Base-by-base conservation (phyloP, 2,113 vertebrate species). In the Genyomyrus donnyi region DNA sequence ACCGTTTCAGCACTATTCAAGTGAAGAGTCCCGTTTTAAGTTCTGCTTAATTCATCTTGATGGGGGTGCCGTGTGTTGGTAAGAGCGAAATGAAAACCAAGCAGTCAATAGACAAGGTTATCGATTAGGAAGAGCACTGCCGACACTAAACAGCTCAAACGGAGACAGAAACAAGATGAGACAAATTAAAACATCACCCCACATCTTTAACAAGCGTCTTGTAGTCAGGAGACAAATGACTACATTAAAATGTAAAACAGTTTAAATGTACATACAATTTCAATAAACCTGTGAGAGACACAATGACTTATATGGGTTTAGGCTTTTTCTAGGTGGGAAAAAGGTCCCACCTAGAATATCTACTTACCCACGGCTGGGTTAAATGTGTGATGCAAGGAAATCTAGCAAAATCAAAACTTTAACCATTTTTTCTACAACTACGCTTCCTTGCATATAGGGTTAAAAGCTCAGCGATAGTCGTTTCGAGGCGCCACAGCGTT, bases 31-130 rank as follows among this genome's bases (percentile, higher is more conserved):
- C 88, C 31, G 70, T 84, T 27, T 83, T 31, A 85, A 27, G 48
- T 42, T 27, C 89, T 62, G 66, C 92, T 91, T 87, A 4, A 45
- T 90, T 89, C 45, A 77, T 86, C 88, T 0, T 53, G 13, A 92
- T 27, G 74, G 90, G 11, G 91, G 11, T 0, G 91, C 93, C 39
- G 89, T 52, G 77, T 35, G 88, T 89, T 53, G 86, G 74, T 90
- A 31, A 85, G 87, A 21, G 91, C 52, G 83, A 89, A 93, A 91
- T 83, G 92, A 92, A 85, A 66, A 88, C 42, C 1, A 24, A 50
- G 0, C 49, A 86, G 89, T 93, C 93, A 6, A 92, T 91, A n/a
- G 92, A 85, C 74, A 88, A 5, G 1, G 92, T 89, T 91, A 94
- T 94, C 27, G 93, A 93, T 90, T 5, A 62, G 91, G 70, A 39